A percentile compares a stretch with the other conserved stretches of the same genome.
Conservation (phyloP, 1,140 invertebrate species). For the Ylistrum balloti region DNA sequence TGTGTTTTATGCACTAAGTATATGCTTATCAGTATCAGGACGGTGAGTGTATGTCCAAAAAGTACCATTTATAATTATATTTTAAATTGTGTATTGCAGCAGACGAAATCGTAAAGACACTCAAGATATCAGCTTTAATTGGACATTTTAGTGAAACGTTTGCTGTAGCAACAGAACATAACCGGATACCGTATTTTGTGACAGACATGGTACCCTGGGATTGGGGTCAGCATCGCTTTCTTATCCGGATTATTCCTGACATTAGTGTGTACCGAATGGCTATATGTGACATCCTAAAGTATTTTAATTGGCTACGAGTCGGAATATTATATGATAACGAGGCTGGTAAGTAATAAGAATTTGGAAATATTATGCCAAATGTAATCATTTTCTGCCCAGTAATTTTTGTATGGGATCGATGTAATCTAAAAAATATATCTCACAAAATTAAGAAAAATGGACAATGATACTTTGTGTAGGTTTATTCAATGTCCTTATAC, state of each 20-base stretch:
- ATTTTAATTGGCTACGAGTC: slow-evolving; percentile 65
- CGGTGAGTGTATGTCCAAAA: too few relatives aligned
- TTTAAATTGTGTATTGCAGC: slow-evolving; percentile 50
- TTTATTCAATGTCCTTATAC: too few relatives aligned
- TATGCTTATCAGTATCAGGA: too few relatives aligned
- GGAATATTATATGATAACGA: slow-evolving; percentile 70
- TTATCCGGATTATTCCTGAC: slow-evolving; percentile 72
- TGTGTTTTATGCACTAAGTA: too few relatives aligned
- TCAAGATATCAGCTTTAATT: slow-evolving; percentile 64
- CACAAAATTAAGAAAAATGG: too few relatives aligned
- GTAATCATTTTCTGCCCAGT: too few relatives aligned
- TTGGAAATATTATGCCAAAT: too few relatives aligned
- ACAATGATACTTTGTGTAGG: too few relatives aligned
- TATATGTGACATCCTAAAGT: slow-evolving; percentile 68
- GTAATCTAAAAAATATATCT: too few relatives aligned
- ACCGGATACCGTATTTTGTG: slow-evolving; percentile 71
- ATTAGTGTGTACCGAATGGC: slow-evolving; percentile 60
- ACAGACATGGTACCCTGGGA: slow-evolving; percentile 67
- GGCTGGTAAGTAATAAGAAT: slow-evolving; percentile 61
- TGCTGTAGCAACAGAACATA: slow-evolving; percentile 64
- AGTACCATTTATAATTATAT: too few relatives aligned
- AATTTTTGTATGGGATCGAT: too few relatives aligned
- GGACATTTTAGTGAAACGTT: slow-evolving; percentile 68
- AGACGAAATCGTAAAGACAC: slow-evolving; percentile 27
- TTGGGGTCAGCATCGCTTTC: slow-evolving; percentile 53